phyloP scores from a whole-genome alignment of 2,888 invertebrate genomes.

The Heliconius aoede region DNA sequence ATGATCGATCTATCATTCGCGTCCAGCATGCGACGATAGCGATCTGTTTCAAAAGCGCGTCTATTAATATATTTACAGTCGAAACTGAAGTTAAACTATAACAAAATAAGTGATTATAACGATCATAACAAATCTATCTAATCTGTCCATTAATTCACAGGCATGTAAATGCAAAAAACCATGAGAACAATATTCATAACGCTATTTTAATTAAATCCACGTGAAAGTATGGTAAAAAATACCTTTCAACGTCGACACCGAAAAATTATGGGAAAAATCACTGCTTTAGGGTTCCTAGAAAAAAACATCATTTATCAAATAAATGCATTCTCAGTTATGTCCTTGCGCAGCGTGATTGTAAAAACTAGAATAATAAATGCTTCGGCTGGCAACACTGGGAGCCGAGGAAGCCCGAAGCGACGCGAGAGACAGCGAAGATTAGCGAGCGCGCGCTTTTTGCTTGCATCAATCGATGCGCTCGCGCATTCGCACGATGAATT shows the following conservation, averaged over 20 bases:
- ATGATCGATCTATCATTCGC: conserved; percentile 58
- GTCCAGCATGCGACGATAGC: conserved; percentile 56
- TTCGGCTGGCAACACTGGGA: conserved; percentile 76
- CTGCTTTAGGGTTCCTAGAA: conserved; percentile 51
- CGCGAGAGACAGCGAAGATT: conserved; percentile 81
- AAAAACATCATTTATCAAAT: conserved; percentile 81
- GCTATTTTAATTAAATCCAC: conserved; percentile 62
- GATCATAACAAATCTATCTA: conserved; percentile 52
- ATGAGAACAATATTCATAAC: conserved; percentile 40
- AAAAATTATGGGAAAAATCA: conserved; percentile 68
- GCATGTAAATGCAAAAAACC: conserved; percentile 54
- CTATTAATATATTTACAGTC: conserved; percentile 52
- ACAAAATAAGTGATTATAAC: conserved; percentile 42
- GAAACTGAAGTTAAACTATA: conserved; percentile 12
- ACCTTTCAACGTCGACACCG: conserved; percentile 68
- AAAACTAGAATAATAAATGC: conserved; percentile 82
- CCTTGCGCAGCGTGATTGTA: conserved; percentile 81
- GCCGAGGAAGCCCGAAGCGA: conserved; percentile 68
- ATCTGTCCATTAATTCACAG: conserved; percentile 63
- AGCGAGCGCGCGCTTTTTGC: conserved; percentile 82
- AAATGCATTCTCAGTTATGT: conserved; percentile 79
- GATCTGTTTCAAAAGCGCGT: conserved; percentile 51
- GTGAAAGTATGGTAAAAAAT: conserved; percentile 68
- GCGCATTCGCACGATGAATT: conserved; percentile 83
- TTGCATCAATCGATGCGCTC: conserved; percentile 84